Conservation (phyloP, 2,888 invertebrate genomes). For the Tanytarsus gracilentus region DNA sequence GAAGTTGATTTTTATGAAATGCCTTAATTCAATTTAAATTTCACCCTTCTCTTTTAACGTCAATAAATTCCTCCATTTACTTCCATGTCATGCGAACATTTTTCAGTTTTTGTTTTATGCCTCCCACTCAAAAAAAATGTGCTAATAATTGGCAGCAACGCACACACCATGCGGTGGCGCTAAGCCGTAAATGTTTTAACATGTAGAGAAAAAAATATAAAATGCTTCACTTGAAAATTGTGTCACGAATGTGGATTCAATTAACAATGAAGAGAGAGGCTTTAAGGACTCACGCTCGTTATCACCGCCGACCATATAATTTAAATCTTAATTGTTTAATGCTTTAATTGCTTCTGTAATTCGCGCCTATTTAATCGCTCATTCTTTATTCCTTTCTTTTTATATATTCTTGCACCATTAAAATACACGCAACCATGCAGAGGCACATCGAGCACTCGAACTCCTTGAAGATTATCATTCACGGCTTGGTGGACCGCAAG, state of each 20-base stretch:
- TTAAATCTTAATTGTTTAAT: background rate
- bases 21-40: too few relatives aligned
- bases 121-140: too few relatives aligned
- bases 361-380: background rate
- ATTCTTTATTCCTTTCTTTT: constrained; percentile 15
- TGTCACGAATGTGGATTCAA: constrained; percentile 8
- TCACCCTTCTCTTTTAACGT: too few relatives aligned
- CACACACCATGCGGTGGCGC: too few relatives aligned
- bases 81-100: too few relatives aligned
- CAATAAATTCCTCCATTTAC: too few relatives aligned
- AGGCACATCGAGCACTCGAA: constrained; percentile 97
- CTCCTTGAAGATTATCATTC: constrained; percentile 97
- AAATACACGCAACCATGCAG: constrained; percentile 47
- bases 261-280: background rate
- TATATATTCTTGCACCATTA: constrained; percentile 34
- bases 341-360: background rate
- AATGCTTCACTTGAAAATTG: too few relatives aligned
- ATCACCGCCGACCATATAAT: background rate
- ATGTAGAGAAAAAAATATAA: background rate
- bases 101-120: too few relatives aligned
- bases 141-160: too few relatives aligned
- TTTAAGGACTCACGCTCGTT: background rate
- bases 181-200: too few relatives aligned
- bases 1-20: too few relatives aligned
- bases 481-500: constrained; percentile 86